Evolutionary conservation across 1,140 invertebrate genomes (phyloP).

Genomic region (Steinernema feltiae): DNA sequence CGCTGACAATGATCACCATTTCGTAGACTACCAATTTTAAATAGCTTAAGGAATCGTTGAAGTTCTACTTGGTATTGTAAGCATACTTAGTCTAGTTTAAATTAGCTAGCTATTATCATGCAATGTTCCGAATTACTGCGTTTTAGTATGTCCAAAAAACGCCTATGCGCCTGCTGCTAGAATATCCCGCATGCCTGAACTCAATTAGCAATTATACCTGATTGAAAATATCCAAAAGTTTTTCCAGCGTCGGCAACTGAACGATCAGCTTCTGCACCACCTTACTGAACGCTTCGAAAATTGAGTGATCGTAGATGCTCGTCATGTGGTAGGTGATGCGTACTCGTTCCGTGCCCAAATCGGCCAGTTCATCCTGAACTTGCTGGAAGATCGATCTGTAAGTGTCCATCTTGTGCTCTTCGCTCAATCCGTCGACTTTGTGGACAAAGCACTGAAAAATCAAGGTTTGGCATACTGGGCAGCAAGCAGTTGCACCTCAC

Average conservation of each 20-base stretch:
- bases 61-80: too few species aligned
- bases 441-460: conserved; percentile 49
- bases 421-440: conserved; percentile 56
- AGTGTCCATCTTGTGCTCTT: conserved; percentile 60
- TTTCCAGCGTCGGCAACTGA: conserved; percentile 90
- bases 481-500: conserved; percentile 70
- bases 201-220: too few species aligned
- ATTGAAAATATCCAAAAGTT: conserved; percentile 96
- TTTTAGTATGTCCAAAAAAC: too few species aligned
- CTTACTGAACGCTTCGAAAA: conserved; percentile 99
- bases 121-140: too few species aligned
- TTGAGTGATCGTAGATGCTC: conserved; percentile 98
- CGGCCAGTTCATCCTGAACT: conserved; percentile 85
- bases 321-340: conserved; percentile 80
- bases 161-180: too few species aligned
- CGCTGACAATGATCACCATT: too few species aligned
- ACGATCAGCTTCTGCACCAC: conserved; percentile 98
- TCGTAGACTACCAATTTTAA: too few species aligned
- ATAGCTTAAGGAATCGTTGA: too few species aligned
- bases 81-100: too few species aligned
- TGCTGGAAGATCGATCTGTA: conserved; percentile 94
- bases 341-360: conserved; percentile 68
- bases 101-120: too few species aligned
- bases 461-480: conserved; percentile 64
- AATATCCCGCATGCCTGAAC: too few species aligned